Evolutionary conservation across 2,888 invertebrate species (phyloP).

Genomic region (Cephus pygmeus): DNA sequence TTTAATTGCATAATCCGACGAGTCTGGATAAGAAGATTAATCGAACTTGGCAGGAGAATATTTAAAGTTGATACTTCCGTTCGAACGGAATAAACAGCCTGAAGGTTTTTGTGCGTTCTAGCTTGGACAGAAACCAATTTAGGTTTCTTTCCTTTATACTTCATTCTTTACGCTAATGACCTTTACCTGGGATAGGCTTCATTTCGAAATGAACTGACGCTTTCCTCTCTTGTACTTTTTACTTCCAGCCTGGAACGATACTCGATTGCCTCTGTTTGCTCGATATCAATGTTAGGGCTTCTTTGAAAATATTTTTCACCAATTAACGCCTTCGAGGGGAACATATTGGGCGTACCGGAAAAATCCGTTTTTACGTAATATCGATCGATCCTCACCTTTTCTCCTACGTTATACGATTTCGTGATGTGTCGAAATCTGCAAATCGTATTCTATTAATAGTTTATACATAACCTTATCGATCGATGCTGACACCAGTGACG

Average conservation of each 20-base stretch:
- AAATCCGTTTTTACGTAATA: too few relatives aligned
- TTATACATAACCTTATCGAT: not conserved
- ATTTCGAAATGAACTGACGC: not conserved
- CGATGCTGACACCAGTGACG: not conserved
- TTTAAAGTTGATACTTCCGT: not conserved
- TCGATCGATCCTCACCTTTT: not conserved
- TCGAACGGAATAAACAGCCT: not conserved
- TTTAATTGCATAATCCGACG: not conserved
- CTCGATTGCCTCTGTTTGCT: not conserved
- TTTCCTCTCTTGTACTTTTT: not conserved
- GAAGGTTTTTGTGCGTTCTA: not conserved
- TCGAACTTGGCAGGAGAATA: not conserved
- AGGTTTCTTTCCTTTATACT: not conserved
- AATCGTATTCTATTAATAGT: not conserved
- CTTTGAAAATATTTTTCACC: not conserved
- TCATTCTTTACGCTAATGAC: not conserved
- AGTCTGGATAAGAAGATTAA: not conserved
- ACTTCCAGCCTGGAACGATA: not conserved
- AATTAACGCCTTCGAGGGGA: too few relatives aligned
- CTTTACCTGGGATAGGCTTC: not conserved
- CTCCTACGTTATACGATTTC: not conserved
- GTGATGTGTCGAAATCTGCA: not conserved
- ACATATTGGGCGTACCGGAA: too few relatives aligned
- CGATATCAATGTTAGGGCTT: not conserved
- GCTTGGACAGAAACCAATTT: not conserved